Evolutionary conservation across 2,888 invertebrate species (phyloP), one percentile per base, ranked within the genome.

Genomic region (Orthosia gracilis): DNA sequence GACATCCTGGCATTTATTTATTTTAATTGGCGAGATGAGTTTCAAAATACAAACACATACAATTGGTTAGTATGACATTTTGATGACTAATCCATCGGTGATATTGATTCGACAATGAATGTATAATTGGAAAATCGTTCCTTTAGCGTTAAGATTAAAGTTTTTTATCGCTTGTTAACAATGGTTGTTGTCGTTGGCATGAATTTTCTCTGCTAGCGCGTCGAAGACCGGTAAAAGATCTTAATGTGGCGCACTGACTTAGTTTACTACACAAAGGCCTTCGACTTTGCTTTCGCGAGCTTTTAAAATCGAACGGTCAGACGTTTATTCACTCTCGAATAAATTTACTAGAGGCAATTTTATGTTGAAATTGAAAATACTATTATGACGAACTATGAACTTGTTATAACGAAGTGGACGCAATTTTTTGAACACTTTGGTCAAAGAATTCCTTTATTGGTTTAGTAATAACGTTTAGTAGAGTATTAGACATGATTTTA

Each of bases 231-330:
- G 88, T 89, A 91, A 91, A 90, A 92, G 88, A 91, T 89, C 88
- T 86, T 88, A 89, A 90, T 89, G 86, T 87, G 85, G 89, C 87
- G 89, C 87, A 88, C 88, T 90, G 89, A 91, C 91, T 92, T 91
- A 90, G 90, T 91, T 92, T 89, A 80, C 87, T 80, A 74, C 86
- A 91, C 92, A 92, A 92, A 93, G 89, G 88, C 90, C 87, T 85
- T 88, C 78, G 72, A 79, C 68, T 79, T 76, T 74, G 79, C 85
- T 84, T 84, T 85, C 77, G 83, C 74, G 80, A 87, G 89, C 89
- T 89, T 90, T 89, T 89, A 88, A 89, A 88, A 89, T 90, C 84
- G 86, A 78, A 74, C 74, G 73, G 73, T 71, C 64, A 73, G 54
- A 75, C 76, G 69, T 66, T 86, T 87, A 78, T 80, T 80, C 70